Evolutionary conservation across 1,140 invertebrate genomes (phyloP), one percentile per base, ranked within the genome.

Genomic region (Tenebrio molitor): DNA sequence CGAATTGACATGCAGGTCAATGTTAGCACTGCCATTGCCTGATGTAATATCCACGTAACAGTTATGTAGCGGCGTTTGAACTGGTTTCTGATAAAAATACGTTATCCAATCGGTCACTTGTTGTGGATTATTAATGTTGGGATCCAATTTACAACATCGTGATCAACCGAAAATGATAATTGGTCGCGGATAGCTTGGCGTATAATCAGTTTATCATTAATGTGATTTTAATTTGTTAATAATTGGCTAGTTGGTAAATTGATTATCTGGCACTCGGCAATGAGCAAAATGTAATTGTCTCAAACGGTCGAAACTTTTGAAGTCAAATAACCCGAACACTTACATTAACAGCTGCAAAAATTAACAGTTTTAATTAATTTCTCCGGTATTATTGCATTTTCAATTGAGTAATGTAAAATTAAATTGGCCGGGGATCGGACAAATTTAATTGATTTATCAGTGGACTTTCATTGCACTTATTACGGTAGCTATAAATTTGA

Each of bases 1-100:
- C 23, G 23, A 44, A 53, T 23, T 53, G 46, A 53, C 46, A 53
- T 53, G n/a, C 23, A 29, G 50, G 50, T 58, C 50, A 58, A 29
- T 58, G 50, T 58, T 58, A 58, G 15, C n/a, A 29, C n/a, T n/a
- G 15, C 50, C 29, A 29, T 23, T 25, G 21, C 29, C 12, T 58
- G 21, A 58, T 29, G 50, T 58, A 58, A 58, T 12, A 6, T 14
- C 7, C n/a, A 58, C 50, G 50, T 58, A 58, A 58, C 23, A n/a
- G 17, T 53, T 53, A 53, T 23, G 14, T 53, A 21, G 17, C 21
- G 10, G n/a, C 3, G 23, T 25, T 58, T 58, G 10, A 29, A 33
- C 50, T 21, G 23, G 23, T 58, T 58, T 58, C 29, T n/a, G 29
- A 33, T 58, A 58, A 58, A 33, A 29, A 46, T 46, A 7, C 15